These are phyloP conservation scores for Drosophila formosana DNA, from an alignment of 2,888 invertebrate species.

Conservation along the genomic window DNA sequence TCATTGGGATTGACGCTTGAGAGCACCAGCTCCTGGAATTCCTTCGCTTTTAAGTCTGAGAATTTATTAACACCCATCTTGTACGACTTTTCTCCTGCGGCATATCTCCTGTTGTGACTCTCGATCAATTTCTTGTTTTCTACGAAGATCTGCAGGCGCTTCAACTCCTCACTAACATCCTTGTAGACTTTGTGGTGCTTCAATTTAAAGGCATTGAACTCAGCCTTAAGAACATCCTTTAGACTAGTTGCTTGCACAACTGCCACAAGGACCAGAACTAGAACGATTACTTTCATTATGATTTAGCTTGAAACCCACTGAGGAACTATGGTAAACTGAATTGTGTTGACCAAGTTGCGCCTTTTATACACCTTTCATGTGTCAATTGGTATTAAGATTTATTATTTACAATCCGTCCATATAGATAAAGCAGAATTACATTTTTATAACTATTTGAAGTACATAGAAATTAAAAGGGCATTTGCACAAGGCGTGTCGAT, in stretches of 20 bases:
- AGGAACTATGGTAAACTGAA: not conserved
- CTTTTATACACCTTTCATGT: no score
- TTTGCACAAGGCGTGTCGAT: no score
- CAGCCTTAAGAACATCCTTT: conserved; percentile 5
- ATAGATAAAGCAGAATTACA: not conserved
- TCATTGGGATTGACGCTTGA: conserved; percentile 21
- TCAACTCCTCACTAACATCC: conserved; percentile 91
- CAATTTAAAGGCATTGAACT: conserved; percentile 10
- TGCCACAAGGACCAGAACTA: not conserved
- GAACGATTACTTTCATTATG: conserved; percentile 9
- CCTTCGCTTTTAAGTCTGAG: conserved; percentile 91
- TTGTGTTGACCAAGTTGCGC: not conserved
- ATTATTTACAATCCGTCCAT: no score
- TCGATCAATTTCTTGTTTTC: conserved; percentile 94
- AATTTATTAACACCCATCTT: conserved; percentile 92
- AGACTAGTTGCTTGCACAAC: not conserved
- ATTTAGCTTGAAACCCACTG: not conserved
- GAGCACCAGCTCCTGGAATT: conserved; percentile 87
- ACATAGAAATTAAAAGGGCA: no score
- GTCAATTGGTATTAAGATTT: no score
- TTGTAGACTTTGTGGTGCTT: conserved; percentile 88
- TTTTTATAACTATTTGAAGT: no score
- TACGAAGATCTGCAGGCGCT: conserved; percentile 94
- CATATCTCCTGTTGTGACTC: conserved; percentile 91
- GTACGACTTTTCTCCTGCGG: conserved; percentile 88